Evolutionary conservation across 2,797 vertebrate genomes (phyloP).

Genomic region (Enteromius thamalakanensis): DNA sequence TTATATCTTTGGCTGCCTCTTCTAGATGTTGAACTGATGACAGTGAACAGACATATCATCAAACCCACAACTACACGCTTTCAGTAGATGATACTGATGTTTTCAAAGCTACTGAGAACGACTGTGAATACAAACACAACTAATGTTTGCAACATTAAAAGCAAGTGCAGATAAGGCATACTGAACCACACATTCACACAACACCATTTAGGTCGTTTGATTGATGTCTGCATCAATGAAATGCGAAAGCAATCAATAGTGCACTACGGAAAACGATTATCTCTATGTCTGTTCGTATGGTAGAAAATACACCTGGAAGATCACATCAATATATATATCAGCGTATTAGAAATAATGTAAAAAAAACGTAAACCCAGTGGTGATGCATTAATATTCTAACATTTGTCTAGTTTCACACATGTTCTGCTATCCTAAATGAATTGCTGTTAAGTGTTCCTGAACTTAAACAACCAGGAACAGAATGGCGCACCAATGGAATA

Average conservation of each 20-base stretch:
- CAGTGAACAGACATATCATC: conserved; percentile 8
- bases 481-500: background rate
- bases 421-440: background rate
- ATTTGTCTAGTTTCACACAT: background rate
- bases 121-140: conserved; percentile 29
- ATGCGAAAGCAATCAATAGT: background rate
- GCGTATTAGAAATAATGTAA: conserved; percentile 1
- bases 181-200: conserved; percentile 36
- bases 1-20: conserved; percentile 53
- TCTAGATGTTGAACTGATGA: conserved; percentile 28
- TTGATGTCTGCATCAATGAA: background rate
- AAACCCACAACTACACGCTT: conserved; percentile 16
- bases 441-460: background rate
- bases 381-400: conserved; percentile 1
- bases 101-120: conserved; percentile 13
- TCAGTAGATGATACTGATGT: conserved; percentile 24
- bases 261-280: background rate
- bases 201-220: conserved; percentile 7
- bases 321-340: conserved; percentile 20
- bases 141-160: conserved; percentile 29
- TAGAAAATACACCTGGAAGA: background rate
- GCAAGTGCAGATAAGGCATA: conserved; percentile 51
- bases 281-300: background rate
- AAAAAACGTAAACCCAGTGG: background rate
- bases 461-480: background rate